Evolutionary conservation across 1,140 invertebrate genomes (phyloP).

Genomic region (Chironomus striatipennis): DNA sequence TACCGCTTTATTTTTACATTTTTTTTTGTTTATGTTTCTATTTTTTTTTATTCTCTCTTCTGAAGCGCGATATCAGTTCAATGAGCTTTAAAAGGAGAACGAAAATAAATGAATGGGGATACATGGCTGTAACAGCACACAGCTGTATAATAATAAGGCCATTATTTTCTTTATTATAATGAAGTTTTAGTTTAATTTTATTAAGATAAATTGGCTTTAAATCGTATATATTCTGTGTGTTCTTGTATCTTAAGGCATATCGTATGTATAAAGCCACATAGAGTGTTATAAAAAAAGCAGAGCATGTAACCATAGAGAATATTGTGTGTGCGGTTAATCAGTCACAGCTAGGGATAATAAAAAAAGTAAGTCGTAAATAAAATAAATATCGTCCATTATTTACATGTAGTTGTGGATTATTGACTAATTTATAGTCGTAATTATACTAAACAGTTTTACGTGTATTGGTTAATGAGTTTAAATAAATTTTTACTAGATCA

Average conservation of each 20-base stretch:
- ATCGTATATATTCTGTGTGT: neutral
- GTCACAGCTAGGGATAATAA: constrained; percentile 12
- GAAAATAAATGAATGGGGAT: neutral
- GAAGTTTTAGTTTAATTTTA: neutral
- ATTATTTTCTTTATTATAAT: neutral
- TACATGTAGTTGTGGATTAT: neutral
- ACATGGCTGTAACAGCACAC: no score
- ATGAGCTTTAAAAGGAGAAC: neutral
- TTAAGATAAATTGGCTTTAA: neutral
- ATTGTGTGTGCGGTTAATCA: neutral
- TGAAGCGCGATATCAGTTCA: neutral
- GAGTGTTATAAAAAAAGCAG: neutral
- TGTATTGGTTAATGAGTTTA: neutral
- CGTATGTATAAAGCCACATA: no score
- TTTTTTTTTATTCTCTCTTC: neutral
- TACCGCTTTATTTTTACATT: neutral
- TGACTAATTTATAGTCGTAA: constrained; percentile 8
- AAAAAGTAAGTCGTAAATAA: neutral
- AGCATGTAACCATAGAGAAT: neutral
- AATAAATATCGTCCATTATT: neutral
- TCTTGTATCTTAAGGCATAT: no score
- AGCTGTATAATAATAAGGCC: neutral
- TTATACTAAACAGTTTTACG: neutral
- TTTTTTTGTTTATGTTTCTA: neutral
- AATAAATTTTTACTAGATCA: no score